Evolutionary conservation across 2,797 vertebrate genomes (phyloP).

Genomic region (Gymnoscopelus braueri): DNA sequence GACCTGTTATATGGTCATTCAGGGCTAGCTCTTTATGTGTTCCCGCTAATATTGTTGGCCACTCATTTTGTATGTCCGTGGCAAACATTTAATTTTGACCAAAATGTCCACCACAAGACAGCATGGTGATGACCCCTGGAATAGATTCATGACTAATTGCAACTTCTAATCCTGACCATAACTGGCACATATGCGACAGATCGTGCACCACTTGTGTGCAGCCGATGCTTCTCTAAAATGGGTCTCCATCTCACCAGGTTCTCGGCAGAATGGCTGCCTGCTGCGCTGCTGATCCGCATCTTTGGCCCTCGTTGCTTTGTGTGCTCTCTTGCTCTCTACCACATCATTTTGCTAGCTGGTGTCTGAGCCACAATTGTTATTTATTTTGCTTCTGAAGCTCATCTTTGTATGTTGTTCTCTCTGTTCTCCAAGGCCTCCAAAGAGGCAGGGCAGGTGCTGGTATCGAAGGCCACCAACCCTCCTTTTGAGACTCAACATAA

Average conservation of each 20-base stretch:
- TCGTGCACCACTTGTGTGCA: slow-evolving; percentile 20
- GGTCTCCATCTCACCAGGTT: slow-evolving; percentile 53
- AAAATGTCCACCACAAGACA: no score
- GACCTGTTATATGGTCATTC: no score
- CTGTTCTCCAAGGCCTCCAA: slow-evolving; percentile 86
- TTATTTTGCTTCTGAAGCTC: no score
- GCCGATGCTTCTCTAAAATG: slow-evolving; percentile 51
- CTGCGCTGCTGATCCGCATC: slow-evolving; percentile 73
- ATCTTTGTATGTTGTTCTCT: no score
- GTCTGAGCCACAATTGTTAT: not conserved
- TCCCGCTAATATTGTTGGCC: no score
- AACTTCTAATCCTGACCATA: slow-evolving; percentile 31
- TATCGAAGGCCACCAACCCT: slow-evolving; percentile 87
- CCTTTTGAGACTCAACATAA: slow-evolving; percentile 97
- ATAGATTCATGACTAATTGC: slow-evolving; percentile 27
- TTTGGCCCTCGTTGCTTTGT: slow-evolving; percentile 63
- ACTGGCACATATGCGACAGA: slow-evolving; percentile 22
- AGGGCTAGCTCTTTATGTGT: no score
- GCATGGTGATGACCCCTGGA: no score
- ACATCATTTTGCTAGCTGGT: slow-evolving; percentile 54
- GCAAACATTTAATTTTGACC: no score
- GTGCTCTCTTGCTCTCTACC: slow-evolving; percentile 47
- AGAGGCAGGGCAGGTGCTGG: slow-evolving; percentile 90
- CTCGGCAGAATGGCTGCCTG: slow-evolving; percentile 72
- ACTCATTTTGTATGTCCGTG: no score